Conservation (phyloP, 2,888 invertebrate species). For the Argyra leucocephala region DNA sequence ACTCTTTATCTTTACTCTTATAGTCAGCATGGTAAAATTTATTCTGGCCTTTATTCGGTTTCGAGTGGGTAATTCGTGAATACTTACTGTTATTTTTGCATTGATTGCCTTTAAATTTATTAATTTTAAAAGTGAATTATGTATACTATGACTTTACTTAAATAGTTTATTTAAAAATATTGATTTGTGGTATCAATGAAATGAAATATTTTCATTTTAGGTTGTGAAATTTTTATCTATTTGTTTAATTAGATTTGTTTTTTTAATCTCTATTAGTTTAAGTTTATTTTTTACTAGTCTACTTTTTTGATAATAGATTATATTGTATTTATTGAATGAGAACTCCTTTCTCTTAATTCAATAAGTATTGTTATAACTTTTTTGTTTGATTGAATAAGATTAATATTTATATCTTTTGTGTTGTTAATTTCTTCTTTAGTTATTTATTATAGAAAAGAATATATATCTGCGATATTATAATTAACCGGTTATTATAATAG, state of each 20-base stretch:
- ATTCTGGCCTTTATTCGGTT: constrained; percentile 47
- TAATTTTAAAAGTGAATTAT: constrained; percentile 50
- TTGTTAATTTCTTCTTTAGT: constrained; percentile 58
- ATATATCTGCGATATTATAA: constrained; percentile 52
- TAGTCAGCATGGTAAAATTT: constrained; percentile 52
- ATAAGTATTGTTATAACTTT: constrained; percentile 46
- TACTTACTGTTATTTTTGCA: constrained; percentile 54
- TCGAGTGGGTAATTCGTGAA: constrained; percentile 47
- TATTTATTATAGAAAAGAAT: constrained; percentile 54
- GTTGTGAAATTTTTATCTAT: too few species aligned
- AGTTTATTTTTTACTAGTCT: constrained; percentile 45
- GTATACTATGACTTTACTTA: constrained; percentile 42
- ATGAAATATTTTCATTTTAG: too few species aligned
- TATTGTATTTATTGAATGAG: too few species aligned
- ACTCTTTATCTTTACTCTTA: constrained; percentile 49
- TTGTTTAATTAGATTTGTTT: too few species aligned
- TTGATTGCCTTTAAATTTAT: constrained; percentile 55
- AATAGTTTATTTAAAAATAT: too few species aligned
- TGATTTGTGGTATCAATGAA: too few species aligned
- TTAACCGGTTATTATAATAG: constrained; percentile 54
- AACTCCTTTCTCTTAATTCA: too few species aligned
- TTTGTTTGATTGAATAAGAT: constrained; percentile 56
- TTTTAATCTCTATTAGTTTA: constrained; percentile 50
- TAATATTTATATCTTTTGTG: constrained; percentile 56
- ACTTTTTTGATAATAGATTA: too few species aligned